Percentiles rank a stretch among this genome's conserved stretches.
phyloP scores from a whole-genome alignment of 2,797 vertebrate genomes.

The Cryptoprocta ferox region DNA sequence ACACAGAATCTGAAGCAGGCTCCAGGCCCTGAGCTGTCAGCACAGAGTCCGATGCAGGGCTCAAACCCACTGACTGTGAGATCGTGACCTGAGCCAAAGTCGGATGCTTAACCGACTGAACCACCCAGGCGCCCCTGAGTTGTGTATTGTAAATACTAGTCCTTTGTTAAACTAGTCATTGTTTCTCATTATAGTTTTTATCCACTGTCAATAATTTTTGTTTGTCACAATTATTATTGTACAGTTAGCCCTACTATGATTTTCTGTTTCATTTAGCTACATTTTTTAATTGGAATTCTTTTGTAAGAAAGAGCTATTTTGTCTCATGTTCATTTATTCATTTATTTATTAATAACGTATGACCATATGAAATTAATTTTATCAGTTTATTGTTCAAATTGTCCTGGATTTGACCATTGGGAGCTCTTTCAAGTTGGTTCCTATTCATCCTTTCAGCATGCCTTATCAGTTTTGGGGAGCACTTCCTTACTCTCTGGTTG shows the following conservation, averaged over 20 bases:
- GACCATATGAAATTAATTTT: not conserved
- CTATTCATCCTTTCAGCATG: not conserved
- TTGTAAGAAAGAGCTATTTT: slow-evolving; percentile 5
- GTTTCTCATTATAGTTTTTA: not conserved
- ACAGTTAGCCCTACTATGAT: slow-evolving; percentile 24
- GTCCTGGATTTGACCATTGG: not conserved
- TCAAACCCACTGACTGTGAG: too few species aligned
- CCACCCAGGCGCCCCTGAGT: not conserved
- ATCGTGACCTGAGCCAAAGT: too few species aligned
- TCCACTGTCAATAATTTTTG: not conserved
- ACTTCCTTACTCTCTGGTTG: slow-evolving; percentile 7
- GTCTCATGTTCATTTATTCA: not conserved
- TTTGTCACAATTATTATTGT: not conserved
- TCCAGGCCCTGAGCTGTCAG: too few species aligned
- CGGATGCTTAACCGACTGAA: too few species aligned
- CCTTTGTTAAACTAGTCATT: not conserved
- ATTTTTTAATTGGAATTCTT: not conserved
- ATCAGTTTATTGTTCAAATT: not conserved
- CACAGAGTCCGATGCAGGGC: too few species aligned
- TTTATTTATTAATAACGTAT: not conserved
- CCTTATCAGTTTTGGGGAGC: not conserved
- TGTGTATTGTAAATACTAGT: slow-evolving; percentile 4
- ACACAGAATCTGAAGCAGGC: too few species aligned
- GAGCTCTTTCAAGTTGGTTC: not conserved
- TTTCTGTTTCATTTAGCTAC: not conserved